Base-by-base conservation (phyloP, 1,140 invertebrate genomes). In the Brachionus plicatilis region DNA sequence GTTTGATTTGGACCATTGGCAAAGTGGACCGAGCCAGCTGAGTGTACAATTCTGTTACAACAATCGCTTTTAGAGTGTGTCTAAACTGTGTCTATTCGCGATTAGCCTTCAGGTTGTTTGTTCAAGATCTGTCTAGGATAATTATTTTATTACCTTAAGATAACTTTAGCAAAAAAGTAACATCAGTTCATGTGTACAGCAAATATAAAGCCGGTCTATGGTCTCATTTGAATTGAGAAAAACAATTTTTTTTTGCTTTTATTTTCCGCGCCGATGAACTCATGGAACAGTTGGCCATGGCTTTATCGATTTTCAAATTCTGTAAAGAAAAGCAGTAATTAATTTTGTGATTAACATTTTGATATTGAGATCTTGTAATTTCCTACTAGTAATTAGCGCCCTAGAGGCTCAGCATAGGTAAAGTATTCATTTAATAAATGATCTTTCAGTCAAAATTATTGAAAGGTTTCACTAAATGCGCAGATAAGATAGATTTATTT, bases 401-500 rank as follows among this genome's bases (percentile, higher is more conserved):
- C 53, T 5, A 20, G 7, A 20, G 20, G n/a, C 53, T 60, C 53
- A 20, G 53, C n/a, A 60, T 60, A 60, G 53, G 53, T 60, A 60
- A 24, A 24, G n/a, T 60, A 60, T 24, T 60, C 53, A 33, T 33
- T 33, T 33, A 68, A 68, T 41, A 72, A 45, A 72, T 72, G 68
- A 72, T 72, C 68, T 72, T 72, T 72, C 68, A 72, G 43, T 72
- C 68, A 72, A 41, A 72, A 17, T 20, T 60, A 60, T 41, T 43
- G 68, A 72, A 72, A 72, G 68, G 68, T 72, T 72, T 43, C 17
- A 20, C 20, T 72, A n/a, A 72, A 14, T 43, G 43, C 14, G n/a
- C n/a, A 72, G 68, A 72, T 72, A 72, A 72, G 68, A 72, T 72
- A 72, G 68, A 72, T 72, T 72, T 72, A 72, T 72, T 72, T 72